These are phyloP conservation scores for Lordiphosa mommai DNA, from an alignment of 1,140 invertebrate species.

Conservation along the genomic window DNA sequence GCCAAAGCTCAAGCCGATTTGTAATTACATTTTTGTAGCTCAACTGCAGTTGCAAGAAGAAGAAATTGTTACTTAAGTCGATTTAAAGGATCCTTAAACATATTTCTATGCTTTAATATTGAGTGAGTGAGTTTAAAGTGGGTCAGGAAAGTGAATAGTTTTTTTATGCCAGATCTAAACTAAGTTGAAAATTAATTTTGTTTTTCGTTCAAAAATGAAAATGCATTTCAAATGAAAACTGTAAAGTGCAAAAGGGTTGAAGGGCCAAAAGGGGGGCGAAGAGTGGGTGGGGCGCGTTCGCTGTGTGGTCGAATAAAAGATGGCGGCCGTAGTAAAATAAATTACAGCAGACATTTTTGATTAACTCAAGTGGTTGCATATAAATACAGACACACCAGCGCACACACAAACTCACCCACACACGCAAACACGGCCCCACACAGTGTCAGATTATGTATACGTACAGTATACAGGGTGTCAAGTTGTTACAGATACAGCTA, in stretches of 20 bases:
- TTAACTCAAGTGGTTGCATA: slow-evolving; percentile 77
- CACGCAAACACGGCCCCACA: slow-evolving; percentile 3
- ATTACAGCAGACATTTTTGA: slow-evolving; percentile 78
- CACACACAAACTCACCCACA: slow-evolving; percentile 9
- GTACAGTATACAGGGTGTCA: slow-evolving; percentile 49
- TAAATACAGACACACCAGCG: slow-evolving; percentile 38
- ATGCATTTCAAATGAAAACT: slow-evolving; percentile 36
- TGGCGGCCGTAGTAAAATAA: slow-evolving; percentile 76
- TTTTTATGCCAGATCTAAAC: no score
- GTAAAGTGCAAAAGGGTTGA: slow-evolving; percentile 32
- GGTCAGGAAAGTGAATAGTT: no score
- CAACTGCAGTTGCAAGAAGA: slow-evolving; percentile 46
- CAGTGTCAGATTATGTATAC: slow-evolving; percentile 19
- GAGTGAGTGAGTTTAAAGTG: no score
- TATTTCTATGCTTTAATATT: no score
- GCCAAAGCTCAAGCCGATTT: slow-evolving; percentile 40
- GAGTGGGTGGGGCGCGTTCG: neutral
- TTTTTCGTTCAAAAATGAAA: slow-evolving; percentile 37
- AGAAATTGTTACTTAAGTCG: no score
- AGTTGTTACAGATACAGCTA: slow-evolving; percentile 9
- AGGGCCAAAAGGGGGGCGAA: neutral
- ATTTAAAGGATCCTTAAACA: no score
- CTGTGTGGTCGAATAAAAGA: slow-evolving; percentile 52
- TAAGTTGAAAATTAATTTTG: slow-evolving; percentile 37
- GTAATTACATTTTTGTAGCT: slow-evolving; percentile 74